Base-by-base conservation (phyloP, 2,888 invertebrate genomes). In the Monopis laevigella region DNA sequence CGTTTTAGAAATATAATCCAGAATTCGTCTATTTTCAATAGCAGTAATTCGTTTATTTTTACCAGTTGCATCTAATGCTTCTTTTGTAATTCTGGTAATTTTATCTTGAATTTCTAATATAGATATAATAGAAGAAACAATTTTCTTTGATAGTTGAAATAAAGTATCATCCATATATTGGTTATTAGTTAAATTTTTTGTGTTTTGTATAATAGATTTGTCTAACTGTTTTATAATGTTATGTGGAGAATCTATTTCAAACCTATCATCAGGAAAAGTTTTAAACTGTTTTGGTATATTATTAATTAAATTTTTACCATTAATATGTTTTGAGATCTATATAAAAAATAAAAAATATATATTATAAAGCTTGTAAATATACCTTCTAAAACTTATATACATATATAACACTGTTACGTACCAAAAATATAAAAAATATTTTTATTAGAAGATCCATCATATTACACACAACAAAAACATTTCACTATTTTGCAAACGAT, bases 31-130 rank as follows among this genome's bases (percentile, higher is more conserved):
- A 0, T 78, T 78, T 50, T 80, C 80, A 46, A 80, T 80, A 8
- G 80, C 80, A 16, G 74, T 74, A 36, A 77, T 69, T 2, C 78
- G 78, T 55, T 72, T 77, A 48, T 62, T 69, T 54, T 68, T 73
- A 1, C 77, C 77, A 2, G 77, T 68, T 2, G 77, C 75, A 50
- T 77, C 74, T 3, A 78, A 55, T 8, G 80, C 80, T 49, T 78
- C 75, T 49, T 60, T 65, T 2, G 78, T 77, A 13, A 80, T 69
- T 55, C 73, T 65, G 2, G 80, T 80, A 26, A 80, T 74, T 62
- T 77, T 80, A 45, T 80, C 78, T 55, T 80, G 80, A 32, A 71
- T 65, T 54, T 80, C 77, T 43, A 80, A 53, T 46, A 78, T 78
- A 1, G 69, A 59, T 44, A 80, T 54, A 43, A 80, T 75, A 21